Base-by-base conservation (phyloP, 2,797 vertebrate species). In the Allobates femoralis region DNA sequence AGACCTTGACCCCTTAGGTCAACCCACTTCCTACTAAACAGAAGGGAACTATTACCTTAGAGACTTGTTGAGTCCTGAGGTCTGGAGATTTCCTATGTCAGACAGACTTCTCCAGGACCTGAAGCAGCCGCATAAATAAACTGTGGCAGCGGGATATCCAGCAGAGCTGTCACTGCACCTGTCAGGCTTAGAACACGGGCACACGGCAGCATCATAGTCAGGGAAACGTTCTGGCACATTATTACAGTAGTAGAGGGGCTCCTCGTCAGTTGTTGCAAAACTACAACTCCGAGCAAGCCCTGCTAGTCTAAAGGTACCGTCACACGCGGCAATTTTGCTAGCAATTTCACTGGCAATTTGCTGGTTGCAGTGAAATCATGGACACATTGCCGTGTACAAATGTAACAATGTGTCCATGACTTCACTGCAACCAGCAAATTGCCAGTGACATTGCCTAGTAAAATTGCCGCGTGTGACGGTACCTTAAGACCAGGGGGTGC, bases 11-110 rank as follows among this genome's bases (percentile, higher is more conserved):
- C 81, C 41, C 62, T 14, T 5, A 58, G 86, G 86, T 84, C 86
- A 84, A 8, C 41, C 50, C 50, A 51, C 66, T 87, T 87, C 86
- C 86, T 84, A 87, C 66, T 74, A 80, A 71, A 84, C 86, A 87
- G 82, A 51, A 84, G 86, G 86, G 86, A 87, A 69, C 86, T 55
- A 87, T 87, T 87, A 87, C 50, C 71, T 74, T 26, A 74, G 60
- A 37, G 64, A 80, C 77, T 84, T 74, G 32, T 34, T 56, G 50
- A 53, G 64, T 73, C 50, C 50, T 37, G 51, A 66, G 53, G 81
- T 23, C 81, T 58, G 81, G 81, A 74, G 81, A 82, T 69, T 41
- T 34, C 50, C 66, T 69, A 53, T 26, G 41, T 34, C 66, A 71
- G 66, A 73, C 80, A 73, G 58, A 66, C 51, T 41, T 6, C 67